Conservation (phyloP, 2,797 vertebrate species). For the Atherinosoma microstoma region DNA sequence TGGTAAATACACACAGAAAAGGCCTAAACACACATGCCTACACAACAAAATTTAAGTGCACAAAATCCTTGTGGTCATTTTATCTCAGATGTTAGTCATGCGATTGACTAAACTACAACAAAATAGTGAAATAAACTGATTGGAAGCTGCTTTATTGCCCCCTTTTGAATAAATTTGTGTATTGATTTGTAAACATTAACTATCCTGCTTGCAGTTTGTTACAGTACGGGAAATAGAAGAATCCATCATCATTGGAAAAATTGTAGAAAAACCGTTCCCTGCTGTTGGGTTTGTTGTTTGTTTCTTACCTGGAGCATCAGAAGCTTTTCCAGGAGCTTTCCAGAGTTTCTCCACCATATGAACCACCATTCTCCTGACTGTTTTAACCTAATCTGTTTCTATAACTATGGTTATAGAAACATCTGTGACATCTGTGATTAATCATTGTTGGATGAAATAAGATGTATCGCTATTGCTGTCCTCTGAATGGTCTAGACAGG, state of each 20-base stretch:
- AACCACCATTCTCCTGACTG: not conserved
- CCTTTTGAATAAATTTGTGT: not conserved
- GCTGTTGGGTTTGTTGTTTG: not conserved
- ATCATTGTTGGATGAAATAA: not conserved
- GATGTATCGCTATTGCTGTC: not conserved
- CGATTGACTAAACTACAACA: not conserved
- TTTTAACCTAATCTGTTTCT: not conserved
- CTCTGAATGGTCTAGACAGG: not conserved
- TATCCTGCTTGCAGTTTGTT: not conserved
- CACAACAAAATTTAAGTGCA: slow-evolving; percentile 12
- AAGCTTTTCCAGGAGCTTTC: not conserved
- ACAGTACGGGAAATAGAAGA: not conserved
- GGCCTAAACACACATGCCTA: slow-evolving; percentile 23
- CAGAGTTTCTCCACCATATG: not conserved
- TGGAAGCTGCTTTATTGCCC: not conserved
- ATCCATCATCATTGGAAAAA: not conserved
- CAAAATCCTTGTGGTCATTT: not conserved
- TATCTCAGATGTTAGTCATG: not conserved
- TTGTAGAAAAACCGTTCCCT: not conserved
- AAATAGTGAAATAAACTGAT: not conserved
- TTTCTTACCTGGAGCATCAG: not conserved
- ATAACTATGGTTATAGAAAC: not conserved
- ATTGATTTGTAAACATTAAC: not conserved
- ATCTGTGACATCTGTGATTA: not conserved
- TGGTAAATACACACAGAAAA: slow-evolving; percentile 46